Conservation (phyloP, 2,888 invertebrate genomes). For the Archips xylosteana region DNA sequence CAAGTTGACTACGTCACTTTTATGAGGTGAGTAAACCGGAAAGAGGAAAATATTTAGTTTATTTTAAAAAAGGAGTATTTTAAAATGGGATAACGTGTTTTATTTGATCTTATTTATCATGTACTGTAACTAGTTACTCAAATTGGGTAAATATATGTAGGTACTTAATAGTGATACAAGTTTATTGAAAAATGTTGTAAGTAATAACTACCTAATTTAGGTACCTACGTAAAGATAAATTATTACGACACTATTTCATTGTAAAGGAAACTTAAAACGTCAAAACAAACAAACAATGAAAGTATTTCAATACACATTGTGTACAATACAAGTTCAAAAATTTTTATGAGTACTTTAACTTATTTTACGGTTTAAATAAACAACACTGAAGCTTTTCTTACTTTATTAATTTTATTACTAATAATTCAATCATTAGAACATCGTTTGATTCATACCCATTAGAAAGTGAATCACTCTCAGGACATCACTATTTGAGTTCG, state of each 20-base stretch:
- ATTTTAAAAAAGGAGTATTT: neutral
- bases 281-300: too few species aligned
- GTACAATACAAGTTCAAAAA: too few species aligned
- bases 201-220: too few species aligned
- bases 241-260: conserved; percentile 26
- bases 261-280: neutral
- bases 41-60: conserved; percentile 30
- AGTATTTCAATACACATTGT: too few species aligned
- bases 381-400: too few species aligned
- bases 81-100: neutral
- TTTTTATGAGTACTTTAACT: too few species aligned
- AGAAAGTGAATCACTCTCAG: conserved; percentile 28
- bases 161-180: neutral
- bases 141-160: neutral
- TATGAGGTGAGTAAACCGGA: conserved; percentile 18
- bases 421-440: neutral
- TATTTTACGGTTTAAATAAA: too few species aligned
- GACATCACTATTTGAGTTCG: conserved; percentile 49
- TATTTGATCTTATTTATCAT: neutral
- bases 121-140: neutral
- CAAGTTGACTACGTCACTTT: neutral
- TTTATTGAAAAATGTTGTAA: neutral
- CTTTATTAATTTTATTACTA: neutral
- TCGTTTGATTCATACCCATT: neutral
- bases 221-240: neutral